Conservation (phyloP, 2,797 vertebrate species). For the Halcyon badia region DNA sequence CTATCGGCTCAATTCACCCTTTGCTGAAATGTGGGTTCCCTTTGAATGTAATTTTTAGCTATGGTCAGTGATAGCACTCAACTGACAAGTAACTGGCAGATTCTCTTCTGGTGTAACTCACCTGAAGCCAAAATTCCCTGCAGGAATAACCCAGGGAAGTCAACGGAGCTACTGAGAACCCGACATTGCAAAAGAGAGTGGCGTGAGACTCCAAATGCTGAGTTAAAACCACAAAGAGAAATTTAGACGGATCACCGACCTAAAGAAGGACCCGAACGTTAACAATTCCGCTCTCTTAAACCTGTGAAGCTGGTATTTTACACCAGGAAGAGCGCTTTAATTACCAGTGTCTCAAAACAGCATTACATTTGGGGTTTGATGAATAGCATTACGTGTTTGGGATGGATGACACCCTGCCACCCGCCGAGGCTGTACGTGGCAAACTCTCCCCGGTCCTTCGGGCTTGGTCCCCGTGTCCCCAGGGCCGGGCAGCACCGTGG, state of each 20-base stretch:
- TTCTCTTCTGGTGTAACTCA: neutral
- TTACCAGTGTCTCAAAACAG: fast-evolving
- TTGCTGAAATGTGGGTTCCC: neutral
- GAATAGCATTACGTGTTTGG: fast-evolving
- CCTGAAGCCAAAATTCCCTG: neutral
- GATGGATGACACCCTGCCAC: fast-evolving
- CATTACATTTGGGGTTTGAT: fast-evolving
- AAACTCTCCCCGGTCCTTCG: fast-evolving
- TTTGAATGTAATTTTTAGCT: neutral
- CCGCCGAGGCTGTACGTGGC: neutral
- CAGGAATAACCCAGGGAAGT: neutral
- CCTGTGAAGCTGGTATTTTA: fast-evolving
- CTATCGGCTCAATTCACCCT: neutral
- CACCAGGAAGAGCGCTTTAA: fast-evolving
- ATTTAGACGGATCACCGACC: neutral
- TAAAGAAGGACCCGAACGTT: neutral
- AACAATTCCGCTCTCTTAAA: fast-evolving
- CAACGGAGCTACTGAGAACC: neutral
- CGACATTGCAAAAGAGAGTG: fast-evolving
- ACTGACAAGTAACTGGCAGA: neutral
- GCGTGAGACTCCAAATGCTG: neutral
- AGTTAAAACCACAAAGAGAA: neutral
- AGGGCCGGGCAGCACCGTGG: fast-evolving
- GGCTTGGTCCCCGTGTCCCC: fast-evolving
- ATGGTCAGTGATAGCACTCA: neutral